phyloP scores from a whole-genome alignment of 53 echinoderm and acorn worm species.

The Luidia sarsii region DNA sequence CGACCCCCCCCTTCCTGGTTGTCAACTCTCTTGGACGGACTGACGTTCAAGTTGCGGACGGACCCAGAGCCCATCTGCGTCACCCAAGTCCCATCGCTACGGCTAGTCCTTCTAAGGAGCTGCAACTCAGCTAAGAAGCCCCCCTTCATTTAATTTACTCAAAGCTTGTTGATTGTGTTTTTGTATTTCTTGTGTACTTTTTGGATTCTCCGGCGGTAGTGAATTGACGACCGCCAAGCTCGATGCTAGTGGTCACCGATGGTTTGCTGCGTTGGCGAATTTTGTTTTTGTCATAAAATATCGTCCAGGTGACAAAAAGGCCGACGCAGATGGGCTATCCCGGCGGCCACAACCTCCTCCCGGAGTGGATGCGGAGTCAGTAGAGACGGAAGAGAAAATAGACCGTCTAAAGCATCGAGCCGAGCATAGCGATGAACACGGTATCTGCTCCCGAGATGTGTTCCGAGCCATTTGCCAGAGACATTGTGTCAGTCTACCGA shows the following conservation, averaged over 20 bases:
- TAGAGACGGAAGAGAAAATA: not conserved
- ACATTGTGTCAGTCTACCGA: not conserved
- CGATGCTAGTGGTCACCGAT: slow-evolving; percentile 60
- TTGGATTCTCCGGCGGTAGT: too few species aligned
- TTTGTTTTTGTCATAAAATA: slow-evolving; percentile 56
- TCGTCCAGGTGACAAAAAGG: slow-evolving; percentile 53
- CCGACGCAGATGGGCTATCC: slow-evolving; percentile 58
- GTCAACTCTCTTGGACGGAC: too few species aligned
- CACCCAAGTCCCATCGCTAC: too few species aligned
- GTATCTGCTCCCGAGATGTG: not conserved
- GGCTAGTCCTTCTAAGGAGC: too few species aligned
- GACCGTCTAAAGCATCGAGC: not conserved
- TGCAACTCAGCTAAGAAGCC: too few species aligned
- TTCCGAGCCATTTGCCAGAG: not conserved
- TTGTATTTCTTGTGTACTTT: too few species aligned
- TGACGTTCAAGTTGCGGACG: too few species aligned
- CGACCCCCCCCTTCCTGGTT: too few species aligned
- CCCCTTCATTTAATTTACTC: too few species aligned
- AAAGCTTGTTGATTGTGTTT: too few species aligned
- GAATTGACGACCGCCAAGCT: slow-evolving; percentile 62
- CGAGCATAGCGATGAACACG: not conserved
- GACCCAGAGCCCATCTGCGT: too few species aligned
- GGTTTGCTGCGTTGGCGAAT: slow-evolving; percentile 59
- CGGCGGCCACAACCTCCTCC: not conserved
- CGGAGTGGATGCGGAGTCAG: slow-evolving; percentile 8